A percentile compares a stretch with the other conserved stretches of the same genome.
These are phyloP conservation scores for Polyommatus icarus DNA, from an alignment of 2,888 invertebrate genomes.

Conservation along the genomic window DNA sequence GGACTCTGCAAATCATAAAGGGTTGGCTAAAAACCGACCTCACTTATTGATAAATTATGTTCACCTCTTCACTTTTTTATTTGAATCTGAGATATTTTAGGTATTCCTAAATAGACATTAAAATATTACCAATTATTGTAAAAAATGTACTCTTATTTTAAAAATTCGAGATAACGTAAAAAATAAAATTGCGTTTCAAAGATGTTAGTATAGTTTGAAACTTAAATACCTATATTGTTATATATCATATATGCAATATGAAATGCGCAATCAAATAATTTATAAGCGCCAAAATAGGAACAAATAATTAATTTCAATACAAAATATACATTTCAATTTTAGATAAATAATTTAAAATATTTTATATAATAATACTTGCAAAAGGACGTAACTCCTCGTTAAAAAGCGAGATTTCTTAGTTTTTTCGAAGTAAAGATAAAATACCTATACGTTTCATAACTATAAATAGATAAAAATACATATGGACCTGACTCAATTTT, in stretches of 20 bases:
- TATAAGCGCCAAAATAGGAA: background rate
- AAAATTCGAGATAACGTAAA: background rate
- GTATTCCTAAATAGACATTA: no score
- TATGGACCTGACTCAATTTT: no score
- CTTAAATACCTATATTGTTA: background rate
- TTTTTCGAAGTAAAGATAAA: background rate
- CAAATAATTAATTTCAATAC: slow-evolving; percentile 2
- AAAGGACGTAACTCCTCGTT: background rate
- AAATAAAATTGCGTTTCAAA: background rate
- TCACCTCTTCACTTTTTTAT: no score
- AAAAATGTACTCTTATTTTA: background rate
- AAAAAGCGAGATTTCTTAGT: background rate
- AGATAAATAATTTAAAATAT: background rate
- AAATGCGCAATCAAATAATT: background rate
- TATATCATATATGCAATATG: background rate
- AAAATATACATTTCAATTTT: background rate
- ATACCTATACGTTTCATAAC: background rate
- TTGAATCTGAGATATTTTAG: no score
- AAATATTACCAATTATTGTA: no score
- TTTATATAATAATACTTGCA: slow-evolving; percentile 12
- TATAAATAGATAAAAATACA: background rate
- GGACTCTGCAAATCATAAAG: no score
- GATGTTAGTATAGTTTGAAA: background rate
- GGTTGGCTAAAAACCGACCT: no score
- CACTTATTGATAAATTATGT: no score